A percentile compares a stretch with the other conserved stretches of the same genome.
Evolutionary conservation across 2,113 vertebrate genomes (phyloP).

Genomic region (Clinocottus analis): DNA sequence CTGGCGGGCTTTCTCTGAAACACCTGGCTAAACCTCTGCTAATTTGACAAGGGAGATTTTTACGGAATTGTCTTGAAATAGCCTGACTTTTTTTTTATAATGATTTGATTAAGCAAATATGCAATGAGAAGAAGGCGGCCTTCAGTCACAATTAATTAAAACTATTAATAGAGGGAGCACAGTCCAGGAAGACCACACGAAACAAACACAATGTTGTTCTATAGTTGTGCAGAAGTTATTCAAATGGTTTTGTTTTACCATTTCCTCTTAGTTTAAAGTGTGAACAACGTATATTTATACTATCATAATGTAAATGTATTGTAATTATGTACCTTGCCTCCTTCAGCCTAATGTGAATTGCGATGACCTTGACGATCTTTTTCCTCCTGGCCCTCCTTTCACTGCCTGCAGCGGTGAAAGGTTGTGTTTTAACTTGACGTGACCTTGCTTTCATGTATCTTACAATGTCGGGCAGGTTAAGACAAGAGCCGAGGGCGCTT

Average conservation of each 20-base stretch:
- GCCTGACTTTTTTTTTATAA: background rate
- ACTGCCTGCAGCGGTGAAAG: background rate
- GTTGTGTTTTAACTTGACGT: background rate
- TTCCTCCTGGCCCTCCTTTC: background rate
- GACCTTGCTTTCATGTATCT: background rate
- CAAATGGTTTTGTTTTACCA: background rate
- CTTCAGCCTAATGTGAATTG: background rate
- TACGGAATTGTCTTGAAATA: background rate
- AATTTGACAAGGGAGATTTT: background rate
- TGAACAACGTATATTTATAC: too few species aligned
- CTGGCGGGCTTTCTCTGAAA: background rate
- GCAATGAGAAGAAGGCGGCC: background rate
- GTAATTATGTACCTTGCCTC: background rate
- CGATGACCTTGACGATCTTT: background rate
- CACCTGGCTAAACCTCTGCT: background rate
- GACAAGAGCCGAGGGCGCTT: background rate
- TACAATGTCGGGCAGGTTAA: background rate
- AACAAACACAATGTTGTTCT: background rate
- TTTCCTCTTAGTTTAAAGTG: background rate
- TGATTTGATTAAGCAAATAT: background rate
- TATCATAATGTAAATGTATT: background rate
- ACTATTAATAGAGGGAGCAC: background rate
- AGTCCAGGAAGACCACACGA: background rate
- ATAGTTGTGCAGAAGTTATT: background rate
- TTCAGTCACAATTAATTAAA: background rate